These are phyloP conservation scores for Nomia melanderi DNA, from an alignment of 1,140 invertebrate species.

Conservation along the genomic window DNA sequence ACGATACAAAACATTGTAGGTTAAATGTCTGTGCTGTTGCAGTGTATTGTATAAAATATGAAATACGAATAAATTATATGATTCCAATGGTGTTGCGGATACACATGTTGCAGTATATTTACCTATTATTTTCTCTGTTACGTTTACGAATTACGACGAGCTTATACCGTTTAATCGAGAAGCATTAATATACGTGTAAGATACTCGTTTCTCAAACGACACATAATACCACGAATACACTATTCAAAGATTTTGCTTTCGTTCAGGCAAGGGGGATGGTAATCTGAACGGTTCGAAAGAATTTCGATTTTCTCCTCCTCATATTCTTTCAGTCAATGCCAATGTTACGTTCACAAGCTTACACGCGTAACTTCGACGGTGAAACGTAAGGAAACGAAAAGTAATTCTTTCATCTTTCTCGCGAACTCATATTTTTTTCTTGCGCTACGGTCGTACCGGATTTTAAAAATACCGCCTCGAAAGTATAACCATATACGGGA, in stretches of 20 bases:
- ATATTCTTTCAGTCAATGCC: neutral
- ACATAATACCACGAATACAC: neutral
- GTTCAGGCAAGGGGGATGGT: neutral
- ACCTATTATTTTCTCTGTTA: neutral
- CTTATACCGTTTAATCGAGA: neutral
- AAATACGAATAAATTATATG: neutral
- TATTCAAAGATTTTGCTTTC: slow-evolving; percentile 1
- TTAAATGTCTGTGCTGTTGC: neutral
- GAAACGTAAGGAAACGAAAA: neutral
- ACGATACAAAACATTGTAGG: neutral
- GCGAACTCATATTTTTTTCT: neutral
- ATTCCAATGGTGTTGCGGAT: neutral
- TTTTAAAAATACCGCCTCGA: slow-evolving; percentile 54
- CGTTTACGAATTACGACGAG: neutral
- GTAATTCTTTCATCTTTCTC: neutral
- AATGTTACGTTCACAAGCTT: neutral
- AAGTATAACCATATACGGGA: slow-evolving; percentile 12
- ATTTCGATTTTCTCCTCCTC: neutral
- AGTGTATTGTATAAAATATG: neutral
- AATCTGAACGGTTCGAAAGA: neutral
- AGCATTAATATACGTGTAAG: neutral
- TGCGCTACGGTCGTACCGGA: neutral
- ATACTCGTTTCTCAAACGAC: slow-evolving; percentile 5
- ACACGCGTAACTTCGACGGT: neutral
- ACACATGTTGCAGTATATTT: neutral